Evolutionary conservation across 2,888 invertebrate genomes (phyloP).

Genomic region (Dryadula phaetusa): DNA sequence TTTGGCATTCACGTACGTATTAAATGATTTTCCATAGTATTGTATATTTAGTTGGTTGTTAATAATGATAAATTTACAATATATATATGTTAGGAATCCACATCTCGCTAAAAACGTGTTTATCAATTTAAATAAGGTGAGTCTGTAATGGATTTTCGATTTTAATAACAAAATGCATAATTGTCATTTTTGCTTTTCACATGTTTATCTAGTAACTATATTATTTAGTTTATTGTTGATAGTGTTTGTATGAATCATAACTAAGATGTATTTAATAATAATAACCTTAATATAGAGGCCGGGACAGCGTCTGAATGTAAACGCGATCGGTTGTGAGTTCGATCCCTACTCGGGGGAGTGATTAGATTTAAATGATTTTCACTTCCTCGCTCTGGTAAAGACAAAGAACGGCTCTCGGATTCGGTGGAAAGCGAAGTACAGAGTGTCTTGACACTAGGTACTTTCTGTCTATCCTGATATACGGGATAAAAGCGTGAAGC

Average conservation of each 20-base stretch:
- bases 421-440: too few relatives aligned
- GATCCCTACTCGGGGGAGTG: too few relatives aligned
- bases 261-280: not conserved
- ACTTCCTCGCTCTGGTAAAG: too few relatives aligned
- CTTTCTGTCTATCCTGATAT: too few relatives aligned
- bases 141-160: not conserved
- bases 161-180: not conserved
- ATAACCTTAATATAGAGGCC: too few relatives aligned
- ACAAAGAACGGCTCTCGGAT: too few relatives aligned
- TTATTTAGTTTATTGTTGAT: slow-evolving; percentile 10
- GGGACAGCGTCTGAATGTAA: too few relatives aligned
- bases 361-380: too few relatives aligned
- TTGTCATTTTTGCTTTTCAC: not conserved
- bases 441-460: too few relatives aligned
- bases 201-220: not conserved
- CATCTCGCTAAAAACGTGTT: slow-evolving; percentile 20
- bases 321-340: too few relatives aligned
- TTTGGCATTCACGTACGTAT: not conserved
- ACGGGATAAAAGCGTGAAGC: too few relatives aligned
- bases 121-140: slow-evolving; percentile 4
- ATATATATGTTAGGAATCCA: not conserved
- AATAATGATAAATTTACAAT: not conserved
- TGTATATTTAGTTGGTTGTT: not conserved
- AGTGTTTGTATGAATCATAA: not conserved
- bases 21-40: not conserved